phyloP scores from a whole-genome alignment of 2,797 vertebrate species.

The Coilia nasus region DNA sequence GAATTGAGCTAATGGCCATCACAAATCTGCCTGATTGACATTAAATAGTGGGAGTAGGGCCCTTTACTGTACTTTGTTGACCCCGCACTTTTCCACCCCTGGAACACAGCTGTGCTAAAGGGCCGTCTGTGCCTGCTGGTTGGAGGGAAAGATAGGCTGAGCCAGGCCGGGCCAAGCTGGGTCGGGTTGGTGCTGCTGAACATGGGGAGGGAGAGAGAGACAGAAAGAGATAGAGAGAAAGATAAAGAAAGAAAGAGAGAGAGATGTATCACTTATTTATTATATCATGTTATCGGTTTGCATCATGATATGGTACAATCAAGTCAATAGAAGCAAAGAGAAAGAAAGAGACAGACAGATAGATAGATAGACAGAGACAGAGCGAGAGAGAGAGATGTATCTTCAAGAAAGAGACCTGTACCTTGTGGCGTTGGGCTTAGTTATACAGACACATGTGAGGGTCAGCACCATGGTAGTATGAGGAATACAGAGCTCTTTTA shows the following conservation, averaged over 20 bases:
- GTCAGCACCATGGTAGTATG: too few relatives aligned
- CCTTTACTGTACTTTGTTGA: not conserved
- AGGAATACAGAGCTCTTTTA: too few relatives aligned
- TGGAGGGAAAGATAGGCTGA: not conserved
- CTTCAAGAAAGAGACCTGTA: too few relatives aligned
- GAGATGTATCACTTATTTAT: too few relatives aligned
- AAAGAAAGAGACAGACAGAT: not conserved
- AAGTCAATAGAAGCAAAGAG: not conserved
- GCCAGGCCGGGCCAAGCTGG: not conserved
- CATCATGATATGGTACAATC: too few relatives aligned
- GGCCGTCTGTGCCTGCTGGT: not conserved
- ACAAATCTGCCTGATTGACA: not conserved
- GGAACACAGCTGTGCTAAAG: not conserved
- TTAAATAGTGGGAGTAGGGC: not conserved
- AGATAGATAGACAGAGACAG: too few relatives aligned
- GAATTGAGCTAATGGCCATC: not conserved
- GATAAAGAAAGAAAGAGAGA: too few relatives aligned
- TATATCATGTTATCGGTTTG: too few relatives aligned
- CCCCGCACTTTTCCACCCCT: conserved; percentile 2
- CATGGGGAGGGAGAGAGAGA: not conserved
- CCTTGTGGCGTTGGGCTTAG: too few relatives aligned
- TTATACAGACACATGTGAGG: too few relatives aligned
- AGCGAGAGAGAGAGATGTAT: too few relatives aligned
- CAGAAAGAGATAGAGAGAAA: not conserved
- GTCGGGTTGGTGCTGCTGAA: not conserved